A percentile compares a stretch with the other conserved stretches of the same genome.
Conservation (phyloP, 2,797 vertebrate species). For the Phrynocephalus forsythii region DNA sequence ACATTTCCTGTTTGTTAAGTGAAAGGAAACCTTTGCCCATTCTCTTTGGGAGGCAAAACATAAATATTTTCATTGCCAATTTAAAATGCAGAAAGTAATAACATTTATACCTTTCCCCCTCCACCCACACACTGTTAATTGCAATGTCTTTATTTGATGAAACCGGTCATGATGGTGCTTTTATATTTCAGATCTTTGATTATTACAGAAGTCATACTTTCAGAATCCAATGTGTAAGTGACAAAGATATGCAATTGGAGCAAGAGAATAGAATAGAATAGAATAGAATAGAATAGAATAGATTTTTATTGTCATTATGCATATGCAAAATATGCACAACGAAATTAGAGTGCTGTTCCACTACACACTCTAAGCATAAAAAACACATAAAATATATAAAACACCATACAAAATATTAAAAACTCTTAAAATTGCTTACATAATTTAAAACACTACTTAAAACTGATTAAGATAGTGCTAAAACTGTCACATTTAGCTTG, state of each 20-base stretch:
- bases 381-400: too few relatives aligned
- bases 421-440: too few relatives aligned
- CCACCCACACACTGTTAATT: constrained; percentile 10
- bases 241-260: constrained; percentile 15
- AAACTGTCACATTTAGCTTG: too few relatives aligned
- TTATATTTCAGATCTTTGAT: constrained; percentile 16
- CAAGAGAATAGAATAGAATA: too few relatives aligned
- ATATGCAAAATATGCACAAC: too few relatives aligned
- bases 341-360: too few relatives aligned
- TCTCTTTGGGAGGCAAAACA: constrained; percentile 2
- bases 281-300: too few relatives aligned
- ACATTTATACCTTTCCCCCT: constrained; percentile 11
- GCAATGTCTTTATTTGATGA: constrained; percentile 24
- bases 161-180: constrained; percentile 3
- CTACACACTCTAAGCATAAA: too few relatives aligned
- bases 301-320: too few relatives aligned
- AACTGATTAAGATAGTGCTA: too few relatives aligned
- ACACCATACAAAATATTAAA: too few relatives aligned
- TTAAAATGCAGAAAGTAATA: constrained; percentile 7
- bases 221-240: background rate
- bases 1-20: constrained; percentile 34
- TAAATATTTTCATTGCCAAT: background rate
- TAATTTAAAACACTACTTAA: too few relatives aligned
- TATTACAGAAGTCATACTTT: constrained; percentile 19
- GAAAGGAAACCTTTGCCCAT: constrained; percentile 6